A percentile compares a stretch with the other conserved stretches of the same genome.
phyloP scores from a whole-genome alignment of 2,888 invertebrate genomes.

The Resseliella maxima region DNA sequence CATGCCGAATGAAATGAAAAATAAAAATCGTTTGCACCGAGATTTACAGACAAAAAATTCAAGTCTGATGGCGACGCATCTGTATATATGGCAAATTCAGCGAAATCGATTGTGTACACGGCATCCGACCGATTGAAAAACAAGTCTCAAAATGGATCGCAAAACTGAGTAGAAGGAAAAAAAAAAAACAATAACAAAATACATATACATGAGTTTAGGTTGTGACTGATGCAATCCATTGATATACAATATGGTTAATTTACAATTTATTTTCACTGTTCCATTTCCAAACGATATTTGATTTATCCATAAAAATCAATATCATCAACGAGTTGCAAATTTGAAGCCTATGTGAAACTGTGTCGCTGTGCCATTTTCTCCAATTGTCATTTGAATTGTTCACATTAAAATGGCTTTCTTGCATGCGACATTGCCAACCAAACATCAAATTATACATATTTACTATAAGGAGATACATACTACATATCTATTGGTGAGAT shows the following conservation, averaged over 20 bases:
- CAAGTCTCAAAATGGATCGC: background rate
- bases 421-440: background rate
- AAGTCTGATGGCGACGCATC: background rate
- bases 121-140: background rate
- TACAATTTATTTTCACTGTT: background rate
- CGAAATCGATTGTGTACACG: background rate
- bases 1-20: background rate
- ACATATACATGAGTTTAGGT: slow-evolving; percentile 25
- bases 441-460: background rate
- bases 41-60: background rate
- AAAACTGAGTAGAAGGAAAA: background rate
- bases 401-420: background rate
- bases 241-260: background rate
- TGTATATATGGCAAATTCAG: background rate
- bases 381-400: background rate
- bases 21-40: background rate
- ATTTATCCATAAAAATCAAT: background rate
- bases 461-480: too few relatives aligned
- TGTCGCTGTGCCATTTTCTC: slow-evolving; percentile 27
- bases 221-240: slow-evolving; percentile 17
- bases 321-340: background rate
- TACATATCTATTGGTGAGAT: too few relatives aligned
- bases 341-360: slow-evolving; percentile 11
- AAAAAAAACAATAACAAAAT: background rate
- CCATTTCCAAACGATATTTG: background rate